A percentile compares a stretch with the other conserved stretches of the same genome.
These are phyloP conservation scores for Habrosyne pyritoides DNA, from an alignment of 2,888 invertebrate species.

Conservation along the genomic window DNA sequence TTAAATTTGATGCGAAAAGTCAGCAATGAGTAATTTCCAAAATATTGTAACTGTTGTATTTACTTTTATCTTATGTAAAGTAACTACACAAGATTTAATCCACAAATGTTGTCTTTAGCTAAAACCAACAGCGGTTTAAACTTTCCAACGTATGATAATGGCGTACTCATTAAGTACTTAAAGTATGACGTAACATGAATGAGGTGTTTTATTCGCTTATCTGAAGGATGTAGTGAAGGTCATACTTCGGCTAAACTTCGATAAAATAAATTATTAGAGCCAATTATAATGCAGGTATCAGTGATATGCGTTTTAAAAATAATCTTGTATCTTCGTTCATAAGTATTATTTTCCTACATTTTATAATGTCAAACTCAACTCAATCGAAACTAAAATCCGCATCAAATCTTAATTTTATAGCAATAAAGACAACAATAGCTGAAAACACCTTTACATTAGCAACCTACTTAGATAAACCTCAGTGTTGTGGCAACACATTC, in stretches of 20 bases:
- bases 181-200: slow-evolving; percentile 25
- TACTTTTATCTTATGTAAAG: slow-evolving; percentile 16
- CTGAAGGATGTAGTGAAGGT: slow-evolving; percentile 31
- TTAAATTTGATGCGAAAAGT: too few relatives aligned
- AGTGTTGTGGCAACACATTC: slow-evolving; percentile 56
- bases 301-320: too few relatives aligned
- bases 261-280: background rate
- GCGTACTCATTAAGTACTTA: slow-evolving; percentile 14
- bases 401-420: background rate
- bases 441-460: slow-evolving; percentile 57
- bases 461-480: slow-evolving; percentile 64
- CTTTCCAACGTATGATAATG: slow-evolving; percentile 26
- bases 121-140: slow-evolving; percentile 34
- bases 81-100: slow-evolving; percentile 42
- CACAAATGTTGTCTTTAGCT: slow-evolving; percentile 22
- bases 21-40: too few relatives aligned
- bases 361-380: background rate
- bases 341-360: background rate
- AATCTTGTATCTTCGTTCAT: too few relatives aligned
- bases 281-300: background rate
- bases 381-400: background rate
- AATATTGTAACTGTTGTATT: background rate
- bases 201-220: slow-evolving; percentile 24
- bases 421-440: slow-evolving; percentile 40
- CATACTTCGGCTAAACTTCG: background rate